phyloP scores from a whole-genome alignment of 1,140 invertebrate species.

The Megathymus violae region DNA sequence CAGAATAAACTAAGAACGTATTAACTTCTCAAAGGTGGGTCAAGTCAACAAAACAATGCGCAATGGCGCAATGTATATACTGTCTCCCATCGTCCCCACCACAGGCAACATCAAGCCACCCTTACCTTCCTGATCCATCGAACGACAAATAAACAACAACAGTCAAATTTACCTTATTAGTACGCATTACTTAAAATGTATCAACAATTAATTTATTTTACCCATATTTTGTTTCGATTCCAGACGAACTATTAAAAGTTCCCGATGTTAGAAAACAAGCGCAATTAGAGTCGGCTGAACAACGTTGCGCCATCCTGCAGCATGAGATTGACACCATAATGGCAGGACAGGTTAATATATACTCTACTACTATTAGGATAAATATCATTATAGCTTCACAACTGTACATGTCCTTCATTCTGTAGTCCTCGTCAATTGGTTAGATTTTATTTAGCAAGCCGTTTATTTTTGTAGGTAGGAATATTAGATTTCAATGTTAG shows the following conservation, averaged over 20 bases:
- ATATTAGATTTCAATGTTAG: constrained; percentile 7
- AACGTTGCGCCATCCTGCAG: constrained; percentile 63
- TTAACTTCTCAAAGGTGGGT: no score
- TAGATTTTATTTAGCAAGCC: neutral
- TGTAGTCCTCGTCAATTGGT: constrained; percentile 34
- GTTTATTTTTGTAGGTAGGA: neutral
- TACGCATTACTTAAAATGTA: no score
- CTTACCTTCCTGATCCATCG: no score
- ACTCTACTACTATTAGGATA: constrained; percentile 19
- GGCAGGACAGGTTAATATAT: constrained; percentile 58
- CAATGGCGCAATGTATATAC: no score
- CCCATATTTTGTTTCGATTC: constrained; percentile 41
- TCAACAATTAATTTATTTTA: no score
- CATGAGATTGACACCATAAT: constrained; percentile 70
- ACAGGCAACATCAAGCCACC: no score
- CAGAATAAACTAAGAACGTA: no score
- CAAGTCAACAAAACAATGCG: no score
- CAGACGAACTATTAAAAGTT: constrained; percentile 74
- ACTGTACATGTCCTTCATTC: constrained; percentile 26
- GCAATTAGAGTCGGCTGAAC: constrained; percentile 68
- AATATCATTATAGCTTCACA: constrained; percentile 26
- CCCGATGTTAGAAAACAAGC: constrained; percentile 70
- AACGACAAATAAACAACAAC: no score
- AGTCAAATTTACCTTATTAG: no score
- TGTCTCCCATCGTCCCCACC: no score